Evolutionary conservation across 2,888 invertebrate genomes (phyloP).

Genomic region (Iphiclides podalirius): DNA sequence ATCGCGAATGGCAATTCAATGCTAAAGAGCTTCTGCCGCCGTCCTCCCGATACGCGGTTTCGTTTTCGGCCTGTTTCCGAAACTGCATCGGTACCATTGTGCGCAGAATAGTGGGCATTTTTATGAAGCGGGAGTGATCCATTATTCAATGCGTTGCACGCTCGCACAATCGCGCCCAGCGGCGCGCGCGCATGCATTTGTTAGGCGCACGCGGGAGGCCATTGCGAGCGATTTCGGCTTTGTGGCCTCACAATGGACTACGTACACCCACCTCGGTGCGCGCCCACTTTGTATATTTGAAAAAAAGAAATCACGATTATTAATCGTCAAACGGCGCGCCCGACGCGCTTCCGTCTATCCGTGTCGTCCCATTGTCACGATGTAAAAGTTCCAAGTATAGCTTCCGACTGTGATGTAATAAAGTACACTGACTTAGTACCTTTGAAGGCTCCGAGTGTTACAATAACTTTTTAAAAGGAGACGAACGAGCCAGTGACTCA

Average conservation of each 20-base stretch:
- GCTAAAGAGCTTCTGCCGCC: conserved; percentile 8
- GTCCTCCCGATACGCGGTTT: conserved; percentile 19
- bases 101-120: conserved; percentile 67
- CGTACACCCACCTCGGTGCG: conserved; percentile 34
- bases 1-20: conserved; percentile 18
- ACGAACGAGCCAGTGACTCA: no score
- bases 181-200: conserved; percentile 76
- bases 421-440: no score
- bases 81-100: conserved; percentile 60
- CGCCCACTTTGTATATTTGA: conserved; percentile 58
- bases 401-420: no score
- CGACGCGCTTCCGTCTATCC: conserved; percentile 48
- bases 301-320: no score
- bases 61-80: conserved; percentile 40
- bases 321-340: conserved; percentile 63
- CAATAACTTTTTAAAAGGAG: no score
- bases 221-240: conserved; percentile 62
- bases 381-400: no score
- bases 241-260: conserved; percentile 57
- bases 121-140: conserved; percentile 56
- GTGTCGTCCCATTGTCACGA: conserved; percentile 2
- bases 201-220: conserved; percentile 64
- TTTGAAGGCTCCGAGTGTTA: no score
- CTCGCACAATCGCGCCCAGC: conserved; percentile 66
- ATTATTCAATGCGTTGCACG: conserved; percentile 67